Evolutionary conservation across 1,140 invertebrate genomes (phyloP).

Genomic region (Yoshiicerus persimilis): DNA sequence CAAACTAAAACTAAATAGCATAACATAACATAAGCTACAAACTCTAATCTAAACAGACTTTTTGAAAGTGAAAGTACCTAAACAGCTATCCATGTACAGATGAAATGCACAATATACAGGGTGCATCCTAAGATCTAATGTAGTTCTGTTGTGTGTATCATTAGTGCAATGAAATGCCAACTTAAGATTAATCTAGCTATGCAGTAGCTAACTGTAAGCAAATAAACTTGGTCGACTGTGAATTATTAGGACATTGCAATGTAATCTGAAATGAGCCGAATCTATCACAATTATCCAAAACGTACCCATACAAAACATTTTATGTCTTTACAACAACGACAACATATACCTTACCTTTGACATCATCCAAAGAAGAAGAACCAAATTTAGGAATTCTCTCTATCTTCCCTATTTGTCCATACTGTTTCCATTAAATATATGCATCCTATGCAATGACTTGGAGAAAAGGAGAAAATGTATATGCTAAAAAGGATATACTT

Average conservation of each 20-base stretch:
- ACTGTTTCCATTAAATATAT: background rate
- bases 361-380: background rate
- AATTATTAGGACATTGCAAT: background rate
- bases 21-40: background rate
- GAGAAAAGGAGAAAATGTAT: background rate
- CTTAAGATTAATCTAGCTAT: background rate
- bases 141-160: background rate
- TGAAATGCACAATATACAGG: background rate
- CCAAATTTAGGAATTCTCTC: background rate
- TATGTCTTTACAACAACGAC: background rate
- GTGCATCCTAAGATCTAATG: background rate
- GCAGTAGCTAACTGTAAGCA: background rate
- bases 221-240: background rate
- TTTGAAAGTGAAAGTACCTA: background rate
- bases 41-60: background rate
- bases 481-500: background rate
- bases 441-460: background rate
- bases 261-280: conserved; percentile 1
- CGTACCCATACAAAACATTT: background rate
- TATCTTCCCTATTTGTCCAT: background rate
- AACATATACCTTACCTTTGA: background rate
- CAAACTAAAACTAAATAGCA: background rate
- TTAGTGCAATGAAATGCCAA: background rate
- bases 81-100: background rate
- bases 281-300: background rate